phyloP scores from a whole-genome alignment of 2,888 invertebrate species.

The Chrysolina oricalcia region DNA sequence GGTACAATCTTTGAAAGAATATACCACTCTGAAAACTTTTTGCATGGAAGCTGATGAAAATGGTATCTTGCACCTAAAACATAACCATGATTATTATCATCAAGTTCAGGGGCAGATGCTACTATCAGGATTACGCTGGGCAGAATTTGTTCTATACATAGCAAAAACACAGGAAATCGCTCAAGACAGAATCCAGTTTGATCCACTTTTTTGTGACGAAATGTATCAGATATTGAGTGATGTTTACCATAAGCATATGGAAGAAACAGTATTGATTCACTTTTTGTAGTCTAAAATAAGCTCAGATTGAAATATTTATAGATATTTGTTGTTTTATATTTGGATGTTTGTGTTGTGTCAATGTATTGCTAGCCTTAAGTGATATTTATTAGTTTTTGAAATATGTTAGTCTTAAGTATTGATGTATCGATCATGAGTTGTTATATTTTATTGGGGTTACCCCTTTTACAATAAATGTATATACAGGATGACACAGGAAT shows the following conservation, averaged over 20 bases:
- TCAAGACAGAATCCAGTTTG: slow-evolving; percentile 5
- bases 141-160: not conserved
- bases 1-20: not conserved
- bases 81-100: not conserved
- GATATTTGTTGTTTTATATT: not conserved
- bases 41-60: slow-evolving; percentile 12
- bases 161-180: slow-evolving; percentile 12
- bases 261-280: slow-evolving; percentile 6
- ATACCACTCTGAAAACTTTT: slow-evolving; percentile 9
- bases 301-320: not conserved
- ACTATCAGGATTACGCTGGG: slow-evolving; percentile 12
- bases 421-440: not conserved
- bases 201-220: slow-evolving; percentile 7
- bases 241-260: slow-evolving; percentile 10
- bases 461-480: slow-evolving; percentile 1
- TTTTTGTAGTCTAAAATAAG: slow-evolving; percentile 1
- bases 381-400: slow-evolving; percentile 9
- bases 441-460: slow-evolving; percentile 1
- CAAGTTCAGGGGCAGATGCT: slow-evolving; percentile 9
- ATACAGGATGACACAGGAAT: slow-evolving; percentile 6
- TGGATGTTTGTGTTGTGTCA: not conserved
- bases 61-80: slow-evolving; percentile 6
- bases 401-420: slow-evolving; percentile 9
- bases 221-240: slow-evolving; percentile 8
- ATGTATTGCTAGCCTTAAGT: not conserved